Evolutionary conservation across 1,140 invertebrate genomes (phyloP), one percentile per base, ranked within the genome.

Genomic region (Panonychus citri): DNA sequence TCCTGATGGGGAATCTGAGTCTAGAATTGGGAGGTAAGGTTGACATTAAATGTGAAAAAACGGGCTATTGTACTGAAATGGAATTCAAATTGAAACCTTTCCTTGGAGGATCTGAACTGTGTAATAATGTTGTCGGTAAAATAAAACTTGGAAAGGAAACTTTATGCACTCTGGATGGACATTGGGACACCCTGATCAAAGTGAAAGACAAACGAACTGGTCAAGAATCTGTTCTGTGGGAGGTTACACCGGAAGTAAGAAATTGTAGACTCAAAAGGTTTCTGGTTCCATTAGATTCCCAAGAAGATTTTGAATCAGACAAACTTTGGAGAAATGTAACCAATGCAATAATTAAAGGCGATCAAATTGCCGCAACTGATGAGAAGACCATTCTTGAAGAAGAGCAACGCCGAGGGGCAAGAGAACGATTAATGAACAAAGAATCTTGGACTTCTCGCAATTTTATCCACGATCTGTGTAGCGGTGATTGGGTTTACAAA

Each of bases 11-110:
- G 24, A 90, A 86, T 1, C 75, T 95, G 53, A 85, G 85, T 19
- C 90, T 95, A 85, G 88, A 94, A 71, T 74, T 93, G 55, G 88
- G 87, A 26, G 88, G 88, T 17, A 88, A 88, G 73, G 77, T 87
- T 27, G 77, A 77, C 59, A 82, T 94, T 55, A 78, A 78, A 56
- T 94, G 88, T 67, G 81, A 87, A 64, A 86, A 88, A 70, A 93
- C 87, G 54, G 85, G 85, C n/a, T 93, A 91, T 68, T 77, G 77
- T 59, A 81, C 85, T 43, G 87, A 91, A 66, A 70, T 94, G 24
- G 87, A 93, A 67, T 93, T 93, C 67, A 90, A 89, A 73, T 71
- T 93, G 43, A 62, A 86, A 81, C 85, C 86, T 54, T 88, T 93
- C 68, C 70, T 91, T 26, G 83, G 85, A 43, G 81, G 85, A 49